Percentiles rank a stretch among this genome's conserved stretches.
Evolutionary conservation across 2,113 vertebrate genomes (phyloP).

Genomic region (Perognathus longimembris): DNA sequence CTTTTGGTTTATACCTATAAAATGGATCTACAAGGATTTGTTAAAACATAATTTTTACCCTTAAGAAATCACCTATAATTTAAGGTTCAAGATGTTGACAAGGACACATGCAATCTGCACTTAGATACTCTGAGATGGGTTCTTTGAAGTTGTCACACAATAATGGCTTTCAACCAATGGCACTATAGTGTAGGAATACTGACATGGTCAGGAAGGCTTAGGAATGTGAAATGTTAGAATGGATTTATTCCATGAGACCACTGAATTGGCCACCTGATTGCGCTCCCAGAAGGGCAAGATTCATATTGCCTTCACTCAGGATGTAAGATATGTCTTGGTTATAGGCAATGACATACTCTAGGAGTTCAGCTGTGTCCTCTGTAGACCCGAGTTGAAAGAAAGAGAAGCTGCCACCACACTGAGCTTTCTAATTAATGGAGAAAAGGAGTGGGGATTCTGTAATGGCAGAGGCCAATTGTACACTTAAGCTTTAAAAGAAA

Average conservation of each 20-base stretch:
- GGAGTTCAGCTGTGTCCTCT: not conserved
- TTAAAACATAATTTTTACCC: not conserved
- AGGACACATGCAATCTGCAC: not conserved
- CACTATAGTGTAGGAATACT: not conserved
- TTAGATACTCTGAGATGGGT: not conserved
- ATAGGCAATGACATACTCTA: slow-evolving; percentile 22
- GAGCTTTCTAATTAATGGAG: not conserved
- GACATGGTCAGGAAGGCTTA: not conserved
- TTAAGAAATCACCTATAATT: not conserved
- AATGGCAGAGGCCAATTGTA: not conserved
- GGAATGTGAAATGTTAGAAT: slow-evolving; percentile 1
- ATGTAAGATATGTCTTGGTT: not conserved
- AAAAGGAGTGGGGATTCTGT: not conserved
- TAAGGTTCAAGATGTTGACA: slow-evolving; percentile 19
- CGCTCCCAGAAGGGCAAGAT: not conserved
- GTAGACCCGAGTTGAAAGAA: slow-evolving; percentile 14
- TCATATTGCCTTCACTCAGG: not conserved
- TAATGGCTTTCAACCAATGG: not conserved
- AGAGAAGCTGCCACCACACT: not conserved
- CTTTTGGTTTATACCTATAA: not conserved
- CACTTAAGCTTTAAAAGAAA: not conserved
- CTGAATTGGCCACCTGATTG: not conserved
- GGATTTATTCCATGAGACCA: slow-evolving; percentile 10
- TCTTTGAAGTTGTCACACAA: not conserved
- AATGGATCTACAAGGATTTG: not conserved